A percentile compares a stretch with the other conserved stretches of the same genome.
Conservation (phyloP, 2,797 vertebrate genomes). For the Enteromius unitaeniatus region DNA sequence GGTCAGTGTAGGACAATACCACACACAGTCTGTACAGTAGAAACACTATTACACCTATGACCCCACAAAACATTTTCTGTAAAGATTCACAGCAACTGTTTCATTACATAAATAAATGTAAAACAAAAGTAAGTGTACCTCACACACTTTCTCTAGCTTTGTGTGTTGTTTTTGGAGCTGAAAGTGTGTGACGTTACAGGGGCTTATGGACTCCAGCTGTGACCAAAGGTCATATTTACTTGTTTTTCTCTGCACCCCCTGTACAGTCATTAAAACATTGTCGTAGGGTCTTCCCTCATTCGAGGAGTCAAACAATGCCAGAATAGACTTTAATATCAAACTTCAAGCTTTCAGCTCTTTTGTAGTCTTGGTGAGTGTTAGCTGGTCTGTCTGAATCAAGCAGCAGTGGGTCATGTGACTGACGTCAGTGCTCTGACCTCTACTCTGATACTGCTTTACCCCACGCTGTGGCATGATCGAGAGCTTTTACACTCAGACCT, state of each 20-base stretch:
- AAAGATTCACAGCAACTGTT: neutral
- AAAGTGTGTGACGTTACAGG: neutral
- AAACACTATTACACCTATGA: no score
- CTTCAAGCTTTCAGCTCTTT: neutral
- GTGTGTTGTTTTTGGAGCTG: neutral
- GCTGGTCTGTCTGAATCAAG: constrained; percentile 1
- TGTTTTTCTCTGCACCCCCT: neutral
- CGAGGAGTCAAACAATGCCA: neutral
- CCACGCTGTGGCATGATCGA: neutral
- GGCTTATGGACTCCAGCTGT: neutral
- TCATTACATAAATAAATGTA: neutral
- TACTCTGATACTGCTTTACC: neutral
- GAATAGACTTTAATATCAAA: neutral
- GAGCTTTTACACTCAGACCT: neutral
- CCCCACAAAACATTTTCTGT: no score
- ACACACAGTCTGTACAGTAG: no score
- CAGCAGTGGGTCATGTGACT: neutral
- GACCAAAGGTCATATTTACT: constrained; percentile 21
- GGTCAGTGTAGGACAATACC: no score
- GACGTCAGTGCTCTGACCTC: neutral
- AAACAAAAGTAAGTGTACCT: neutral
- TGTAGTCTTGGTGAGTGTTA: neutral
- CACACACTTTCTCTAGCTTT: neutral
- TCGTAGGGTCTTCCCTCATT: neutral
- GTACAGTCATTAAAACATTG: neutral